These are phyloP conservation scores for Hydrozoanthus gracilis DNA, from an alignment of 92 coral and sea anemone genomes.

Conservation along the genomic window DNA sequence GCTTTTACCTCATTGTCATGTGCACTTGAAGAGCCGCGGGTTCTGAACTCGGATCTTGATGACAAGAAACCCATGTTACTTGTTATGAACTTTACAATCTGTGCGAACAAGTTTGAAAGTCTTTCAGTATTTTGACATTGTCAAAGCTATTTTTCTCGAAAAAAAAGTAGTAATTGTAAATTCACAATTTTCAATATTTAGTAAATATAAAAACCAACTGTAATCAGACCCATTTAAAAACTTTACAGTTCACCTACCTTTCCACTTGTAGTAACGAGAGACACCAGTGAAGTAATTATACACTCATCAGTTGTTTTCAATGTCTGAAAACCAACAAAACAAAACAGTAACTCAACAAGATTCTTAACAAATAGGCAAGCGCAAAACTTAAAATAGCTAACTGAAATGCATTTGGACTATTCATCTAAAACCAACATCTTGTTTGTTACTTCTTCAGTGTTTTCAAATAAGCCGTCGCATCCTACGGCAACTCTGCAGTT, in stretches of 20 bases:
- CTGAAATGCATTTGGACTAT: too few relatives aligned
- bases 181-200: too few relatives aligned
- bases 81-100: constrained; percentile 85
- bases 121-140: background rate
- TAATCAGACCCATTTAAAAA: too few relatives aligned
- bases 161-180: background rate
- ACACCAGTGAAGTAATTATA: constrained; percentile 85
- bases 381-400: background rate
- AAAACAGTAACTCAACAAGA: background rate
- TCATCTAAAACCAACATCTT: too few relatives aligned
- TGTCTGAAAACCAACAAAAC: constrained; percentile 65
- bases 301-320: constrained; percentile 95
- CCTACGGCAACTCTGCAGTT: too few relatives aligned
- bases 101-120: background rate
- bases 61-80: constrained; percentile 88
- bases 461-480: too few relatives aligned
- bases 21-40: constrained; percentile 89
- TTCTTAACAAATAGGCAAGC: background rate
- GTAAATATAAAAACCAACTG: too few relatives aligned
- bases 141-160: too few relatives aligned
- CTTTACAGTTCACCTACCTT: constrained; percentile 63
- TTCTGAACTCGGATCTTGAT: constrained; percentile 78
- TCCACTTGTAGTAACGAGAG: constrained; percentile 79
- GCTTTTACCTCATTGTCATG: constrained; percentile 69
- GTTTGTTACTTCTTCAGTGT: too few relatives aligned